Conservation (phyloP, 2,797 vertebrate genomes). For the Girardinus metallicus region DNA sequence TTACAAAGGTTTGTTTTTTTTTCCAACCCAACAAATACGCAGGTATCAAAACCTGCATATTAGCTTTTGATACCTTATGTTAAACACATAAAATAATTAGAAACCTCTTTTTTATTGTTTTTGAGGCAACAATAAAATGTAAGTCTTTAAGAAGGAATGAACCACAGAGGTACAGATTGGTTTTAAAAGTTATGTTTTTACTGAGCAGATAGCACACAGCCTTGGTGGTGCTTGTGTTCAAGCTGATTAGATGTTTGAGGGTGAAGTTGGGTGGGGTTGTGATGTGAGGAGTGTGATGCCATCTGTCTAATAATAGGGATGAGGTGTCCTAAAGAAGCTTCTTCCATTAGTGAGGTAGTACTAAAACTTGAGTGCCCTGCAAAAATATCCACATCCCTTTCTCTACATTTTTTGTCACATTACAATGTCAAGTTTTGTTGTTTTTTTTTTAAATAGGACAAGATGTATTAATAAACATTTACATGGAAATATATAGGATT, state of each 20-base stretch:
- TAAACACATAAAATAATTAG: background rate
- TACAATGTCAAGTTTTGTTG: background rate
- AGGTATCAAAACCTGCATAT: background rate
- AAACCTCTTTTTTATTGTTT: background rate
- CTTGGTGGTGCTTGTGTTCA: background rate
- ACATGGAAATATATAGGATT: too few relatives aligned
- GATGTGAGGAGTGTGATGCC: constrained; percentile 12
- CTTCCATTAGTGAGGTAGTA: background rate
- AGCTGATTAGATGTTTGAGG: constrained; percentile 7
- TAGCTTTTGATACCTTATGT: too few relatives aligned
- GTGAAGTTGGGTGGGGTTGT: constrained; percentile 5
- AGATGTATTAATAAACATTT: too few relatives aligned
- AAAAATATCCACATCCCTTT: background rate
- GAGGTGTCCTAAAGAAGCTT: constrained; percentile 1
- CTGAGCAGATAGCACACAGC: background rate
- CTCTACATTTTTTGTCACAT: background rate
- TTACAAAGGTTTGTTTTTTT: constrained; percentile 8
- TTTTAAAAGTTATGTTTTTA: background rate
- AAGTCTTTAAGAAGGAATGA: background rate
- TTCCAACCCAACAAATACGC: constrained; percentile 5
- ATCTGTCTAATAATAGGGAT: constrained; percentile 19
- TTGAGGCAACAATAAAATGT: background rate
- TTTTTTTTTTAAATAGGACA: too few relatives aligned
- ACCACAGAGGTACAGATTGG: background rate
- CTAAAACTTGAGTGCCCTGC: too few relatives aligned